Evolutionary conservation across 64 coral and sea anemone species (phyloP), one percentile per base, ranked within the genome.

Genomic region (Actinia equina): DNA sequence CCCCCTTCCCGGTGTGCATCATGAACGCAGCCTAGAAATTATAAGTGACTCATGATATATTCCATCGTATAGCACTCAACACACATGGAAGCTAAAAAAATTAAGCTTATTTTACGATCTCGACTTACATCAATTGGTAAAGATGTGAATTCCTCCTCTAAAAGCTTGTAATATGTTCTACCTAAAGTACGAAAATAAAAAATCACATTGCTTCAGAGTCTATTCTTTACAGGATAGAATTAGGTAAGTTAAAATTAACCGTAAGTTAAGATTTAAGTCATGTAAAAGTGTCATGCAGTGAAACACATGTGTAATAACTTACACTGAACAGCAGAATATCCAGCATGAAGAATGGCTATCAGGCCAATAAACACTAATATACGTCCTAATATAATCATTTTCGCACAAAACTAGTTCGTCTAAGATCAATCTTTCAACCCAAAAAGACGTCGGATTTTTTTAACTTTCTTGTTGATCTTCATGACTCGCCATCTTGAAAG

Each of bases 81-180:
- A 37, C 30, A 37, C 30, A 37, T 37, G 30, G 30, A 37, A 37
- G 30, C 30, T 37, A 37, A 37, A 37, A 37, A 37, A 37, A 37
- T n/a, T n/a, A n/a, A 37, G 0, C 30, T 37, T 37, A 37, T 37
- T 37, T 1, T 37, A 57, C 6, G 2, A 57, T 57, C 55, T 83
- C 18, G 56, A 94, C 96, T 94, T 88, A 98, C 96, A 93, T 98
- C 96, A 77, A 86, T 84, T 53, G 96, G 96, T 77, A 98, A 87
- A n/a, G 88, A 84, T 52, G 86, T 88, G 44, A 94, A 98, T 79
- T 98, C 93, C 84, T 98, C 96, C 85, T 98, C 96, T 7, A 98
- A 79, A 43, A 98, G 85, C 89, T 98, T 98, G 79, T 91, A 95
- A 54, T 98, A 98, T 2, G 96, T 98, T 79, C 96, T 83, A 88